Conservation (phyloP, 2,888 invertebrate species). For the Trichopria drosophilae region DNA sequence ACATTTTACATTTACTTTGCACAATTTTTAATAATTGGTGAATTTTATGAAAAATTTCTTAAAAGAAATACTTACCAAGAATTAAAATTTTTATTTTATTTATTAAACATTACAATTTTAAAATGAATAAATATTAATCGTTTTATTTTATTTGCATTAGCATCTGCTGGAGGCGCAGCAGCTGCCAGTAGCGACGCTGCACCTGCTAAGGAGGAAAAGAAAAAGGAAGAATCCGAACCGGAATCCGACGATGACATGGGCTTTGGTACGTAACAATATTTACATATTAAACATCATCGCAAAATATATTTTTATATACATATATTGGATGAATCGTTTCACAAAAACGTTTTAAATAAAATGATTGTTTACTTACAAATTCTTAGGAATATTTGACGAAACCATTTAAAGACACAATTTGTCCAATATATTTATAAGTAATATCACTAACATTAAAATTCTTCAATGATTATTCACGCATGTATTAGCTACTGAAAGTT, state of each 20-base stretch:
- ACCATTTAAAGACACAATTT: conserved; percentile 12
- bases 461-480: conserved; percentile 62
- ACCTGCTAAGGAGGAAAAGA: conserved; percentile 74
- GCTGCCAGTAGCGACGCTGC: conserved; percentile 66
- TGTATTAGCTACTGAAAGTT: conserved; percentile 68
- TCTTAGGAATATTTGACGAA: conserved; percentile 4
- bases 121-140: neutral
- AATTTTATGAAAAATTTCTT: too few relatives aligned
- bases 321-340: neutral
- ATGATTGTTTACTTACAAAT: too few relatives aligned
- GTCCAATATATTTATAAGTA: conserved; percentile 30
- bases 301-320: neutral
- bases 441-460: conserved; percentile 25
- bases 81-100: too few relatives aligned
- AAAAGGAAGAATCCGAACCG: conserved; percentile 77
- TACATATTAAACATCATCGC: too few relatives aligned
- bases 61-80: too few relatives aligned
- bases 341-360: too few relatives aligned
- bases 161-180: conserved; percentile 60
- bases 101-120: too few relatives aligned
- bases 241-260: conserved; percentile 94
- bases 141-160: conserved; percentile 29
- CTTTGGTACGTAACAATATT: too few relatives aligned
- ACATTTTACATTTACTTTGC: too few relatives aligned
- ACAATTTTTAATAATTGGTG: too few relatives aligned